phyloP scores from a whole-genome alignment of 2,888 invertebrate species.

The Hemithea aestivaria region DNA sequence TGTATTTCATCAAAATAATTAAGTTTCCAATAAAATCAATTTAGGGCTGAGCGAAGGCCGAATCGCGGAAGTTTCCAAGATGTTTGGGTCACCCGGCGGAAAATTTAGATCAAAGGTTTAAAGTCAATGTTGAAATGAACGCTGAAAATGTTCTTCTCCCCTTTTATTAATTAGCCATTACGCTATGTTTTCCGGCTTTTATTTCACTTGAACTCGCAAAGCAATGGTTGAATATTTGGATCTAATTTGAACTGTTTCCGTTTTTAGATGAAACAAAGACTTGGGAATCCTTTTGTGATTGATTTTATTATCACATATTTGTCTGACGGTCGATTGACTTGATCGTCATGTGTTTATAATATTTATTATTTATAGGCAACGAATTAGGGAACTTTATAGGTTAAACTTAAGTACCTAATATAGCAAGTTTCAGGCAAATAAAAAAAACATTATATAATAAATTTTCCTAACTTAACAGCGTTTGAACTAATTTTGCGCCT shows the following conservation, averaged over 20 bases:
- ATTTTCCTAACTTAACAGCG: too few species aligned
- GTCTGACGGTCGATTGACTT: not conserved
- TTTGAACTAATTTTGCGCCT: too few species aligned
- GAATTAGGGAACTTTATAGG: too few species aligned
- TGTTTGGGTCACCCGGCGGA: conserved; percentile 24
- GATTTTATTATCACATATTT: conserved; percentile 3
- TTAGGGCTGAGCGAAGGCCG: conserved; percentile 11
- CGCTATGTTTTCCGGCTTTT: conserved; percentile 11
- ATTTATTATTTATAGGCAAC: too few species aligned
- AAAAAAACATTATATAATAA: too few species aligned
- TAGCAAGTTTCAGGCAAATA: too few species aligned
- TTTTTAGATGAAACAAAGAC: conserved; percentile 2
- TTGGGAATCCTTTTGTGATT: not conserved
- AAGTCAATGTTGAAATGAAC: conserved; percentile 23
- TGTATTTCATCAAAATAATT: conserved; percentile 14
- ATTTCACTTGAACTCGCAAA: conserved; percentile 7
- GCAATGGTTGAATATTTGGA: conserved; percentile 4
- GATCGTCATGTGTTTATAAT: too few species aligned
- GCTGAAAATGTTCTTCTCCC: conserved; percentile 15
- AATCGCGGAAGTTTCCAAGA: conserved; percentile 22
- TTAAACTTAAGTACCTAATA: too few species aligned
- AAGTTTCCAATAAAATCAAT: conserved; percentile 24
- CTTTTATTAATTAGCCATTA: conserved; percentile 20
- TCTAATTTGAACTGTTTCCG: conserved; percentile 3
- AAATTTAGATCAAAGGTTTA: conserved; percentile 27